Evolutionary conservation across 2,888 invertebrate species (phyloP).

Genomic region (Agrotis clavis): DNA sequence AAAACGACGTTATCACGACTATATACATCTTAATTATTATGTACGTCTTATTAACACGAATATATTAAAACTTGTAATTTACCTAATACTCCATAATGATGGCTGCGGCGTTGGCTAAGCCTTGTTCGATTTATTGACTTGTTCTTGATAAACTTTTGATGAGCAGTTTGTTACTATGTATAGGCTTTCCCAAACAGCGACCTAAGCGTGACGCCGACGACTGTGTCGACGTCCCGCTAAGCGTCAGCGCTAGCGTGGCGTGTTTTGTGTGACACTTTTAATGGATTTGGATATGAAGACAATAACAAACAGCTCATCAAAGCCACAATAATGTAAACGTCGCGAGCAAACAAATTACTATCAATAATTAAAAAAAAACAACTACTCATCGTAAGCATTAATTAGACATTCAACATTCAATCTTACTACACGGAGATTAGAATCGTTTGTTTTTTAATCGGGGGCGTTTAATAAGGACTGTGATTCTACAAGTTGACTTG

Average conservation of each 20-base stretch:
- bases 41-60: conserved; percentile 65
- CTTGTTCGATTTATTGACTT: conserved; percentile 65
- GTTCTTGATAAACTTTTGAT: conserved; percentile 53
- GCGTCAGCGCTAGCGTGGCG: too few species aligned
- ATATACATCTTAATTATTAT: conserved; percentile 67
- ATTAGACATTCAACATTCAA: conserved; percentile 40
- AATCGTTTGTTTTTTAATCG: conserved; percentile 86
- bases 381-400: conserved; percentile 41
- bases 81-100: conserved; percentile 63
- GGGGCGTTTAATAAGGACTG: conserved; percentile 93
- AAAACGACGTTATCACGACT: conserved; percentile 55
- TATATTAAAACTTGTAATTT: conserved; percentile 65
- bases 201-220: too few species aligned
- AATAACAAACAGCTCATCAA: conserved; percentile 45
- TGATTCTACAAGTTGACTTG: conserved; percentile 92
- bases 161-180: conserved; percentile 40
- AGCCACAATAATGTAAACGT: conserved; percentile 38
- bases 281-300: neutral
- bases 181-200: neutral
- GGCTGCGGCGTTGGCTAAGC: conserved; percentile 56
- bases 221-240: too few species aligned
- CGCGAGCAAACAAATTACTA: conserved; percentile 46
- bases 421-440: conserved; percentile 34
- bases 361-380: conserved; percentile 32
- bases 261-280: too few species aligned